Evolutionary conservation across 2,113 vertebrate species (phyloP).

Genomic region (Cyphomyrus plagiostoma): DNA sequence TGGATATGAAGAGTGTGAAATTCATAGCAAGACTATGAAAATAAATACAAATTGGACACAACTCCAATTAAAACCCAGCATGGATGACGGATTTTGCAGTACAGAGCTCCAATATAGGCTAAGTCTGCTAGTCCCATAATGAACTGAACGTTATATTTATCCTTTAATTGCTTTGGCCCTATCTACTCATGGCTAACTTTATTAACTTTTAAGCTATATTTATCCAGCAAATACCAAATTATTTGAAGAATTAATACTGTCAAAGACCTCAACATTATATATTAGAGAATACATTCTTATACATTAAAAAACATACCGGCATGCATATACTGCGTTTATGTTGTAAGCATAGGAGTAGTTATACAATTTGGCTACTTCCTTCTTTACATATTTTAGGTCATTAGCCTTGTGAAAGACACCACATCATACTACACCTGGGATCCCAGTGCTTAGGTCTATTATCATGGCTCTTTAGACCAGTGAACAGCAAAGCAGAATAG

Average conservation of each 20-base stretch:
- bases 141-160: background rate
- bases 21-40: background rate
- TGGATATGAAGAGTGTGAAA: background rate
- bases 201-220: background rate
- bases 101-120: background rate
- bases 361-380: background rate
- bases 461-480: background rate
- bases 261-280: background rate
- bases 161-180: background rate
- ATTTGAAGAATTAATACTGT: background rate
- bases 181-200: background rate
- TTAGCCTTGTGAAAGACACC: background rate
- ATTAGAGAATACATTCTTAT: background rate
- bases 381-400: background rate
- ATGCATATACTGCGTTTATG: background rate
- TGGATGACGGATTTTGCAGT: background rate
- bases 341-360: background rate
- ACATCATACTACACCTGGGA: background rate
- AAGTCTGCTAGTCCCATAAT: background rate
- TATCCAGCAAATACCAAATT: background rate
- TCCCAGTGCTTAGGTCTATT: background rate
- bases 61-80: background rate
- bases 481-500: background rate
- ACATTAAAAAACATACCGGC: background rate
- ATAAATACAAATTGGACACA: background rate